Evolutionary conservation across 2,888 invertebrate species (phyloP).

Genomic region (Scaptodrosophila latifasciaeformis): DNA sequence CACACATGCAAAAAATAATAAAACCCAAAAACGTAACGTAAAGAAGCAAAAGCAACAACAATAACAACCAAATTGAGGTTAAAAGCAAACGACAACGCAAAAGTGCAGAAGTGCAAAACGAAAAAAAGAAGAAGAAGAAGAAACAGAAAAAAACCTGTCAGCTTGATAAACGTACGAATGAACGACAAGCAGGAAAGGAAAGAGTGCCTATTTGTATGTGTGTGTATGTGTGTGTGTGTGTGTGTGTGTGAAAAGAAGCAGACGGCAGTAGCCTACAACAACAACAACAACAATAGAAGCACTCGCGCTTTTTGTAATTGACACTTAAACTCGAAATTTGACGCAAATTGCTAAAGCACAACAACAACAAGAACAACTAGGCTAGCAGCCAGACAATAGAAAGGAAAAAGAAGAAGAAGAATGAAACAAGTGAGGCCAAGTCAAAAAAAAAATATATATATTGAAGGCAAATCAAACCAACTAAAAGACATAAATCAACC

Average conservation of each 20-base stretch:
- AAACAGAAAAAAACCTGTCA: conserved; percentile 17
- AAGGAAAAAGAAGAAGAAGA: too few species aligned
- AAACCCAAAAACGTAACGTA: too few species aligned
- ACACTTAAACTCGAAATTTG: conserved; percentile 68
- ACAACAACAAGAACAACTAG: background rate
- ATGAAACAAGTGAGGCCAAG: too few species aligned
- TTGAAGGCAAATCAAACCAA: too few species aligned
- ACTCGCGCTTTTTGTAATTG: conserved; percentile 46
- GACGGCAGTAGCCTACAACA: conserved; percentile 36
- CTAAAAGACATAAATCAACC: too few species aligned
- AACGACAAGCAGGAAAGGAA: conserved; percentile 8
- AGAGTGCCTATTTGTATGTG: background rate
- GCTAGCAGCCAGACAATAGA: conserved; percentile 11
- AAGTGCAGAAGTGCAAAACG: conserved; percentile 35
- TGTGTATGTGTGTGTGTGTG: conserved; percentile 17
- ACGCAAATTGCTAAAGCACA: conserved; percentile 58
- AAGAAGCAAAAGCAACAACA: too few species aligned
- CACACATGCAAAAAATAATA: conserved; percentile 5
- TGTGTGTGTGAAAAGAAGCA: conserved; percentile 19
- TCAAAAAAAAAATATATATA: too few species aligned
- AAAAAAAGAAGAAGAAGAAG: conserved; percentile 38
- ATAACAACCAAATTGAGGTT: conserved; percentile 68
- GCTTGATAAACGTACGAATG: conserved; percentile 51
- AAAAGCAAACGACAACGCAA: conserved; percentile 35
- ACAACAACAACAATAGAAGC: background rate